Base-by-base conservation (phyloP, 2,797 vertebrate genomes). In the Rhinatrema bivittatum region DNA sequence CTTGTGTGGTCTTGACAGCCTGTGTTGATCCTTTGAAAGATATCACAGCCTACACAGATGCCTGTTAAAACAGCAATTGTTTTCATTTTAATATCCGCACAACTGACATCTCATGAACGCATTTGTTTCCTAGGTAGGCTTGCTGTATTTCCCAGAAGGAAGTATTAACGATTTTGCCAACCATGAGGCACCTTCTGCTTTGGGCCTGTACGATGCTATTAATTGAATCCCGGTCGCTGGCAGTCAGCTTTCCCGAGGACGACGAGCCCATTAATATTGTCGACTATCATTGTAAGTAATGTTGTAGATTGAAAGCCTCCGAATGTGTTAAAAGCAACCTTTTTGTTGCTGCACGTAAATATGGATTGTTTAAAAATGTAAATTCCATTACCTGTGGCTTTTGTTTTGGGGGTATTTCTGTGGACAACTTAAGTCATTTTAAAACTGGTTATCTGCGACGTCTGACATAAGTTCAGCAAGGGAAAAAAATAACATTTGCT, bases 191-290 rank as follows among this genome's bases (percentile, higher is more conserved):
- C 42, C 75, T 76, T 28, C 65, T 66, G 68, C 79, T 85, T 45
- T 80, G 82, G 70, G 82, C 85, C 78, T 70, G 72, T 20, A 25
- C 81, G 70, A 68, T 91, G 52, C 82, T 92, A 22, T 68, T 86
- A 42, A 53, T 67, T 47, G 29, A 80, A 44, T 67, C 84, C 53
- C 76, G 70, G 49, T 56, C 87, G 56, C 60, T 61, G 9, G 89
- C 93, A 4, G 77, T 89, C 82, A 97, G 91, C 78, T 99, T 99
- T 77, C 96, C 96, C 0, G 96, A 99, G 60, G 96, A 99, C 12
- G 78, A 72, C 20, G 66, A 85, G 7, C 89, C 96, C 37, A 83
- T 96, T 4, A 90, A 93, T 13, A 51, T 86, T 5, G 86, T 97
- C 7, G 93, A 97, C 51, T 87, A 89, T 53, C 93, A 97, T 73